Base-by-base conservation (phyloP, 64 coral and sea anemone species). In the Dendrophyllia cribrosa region DNA sequence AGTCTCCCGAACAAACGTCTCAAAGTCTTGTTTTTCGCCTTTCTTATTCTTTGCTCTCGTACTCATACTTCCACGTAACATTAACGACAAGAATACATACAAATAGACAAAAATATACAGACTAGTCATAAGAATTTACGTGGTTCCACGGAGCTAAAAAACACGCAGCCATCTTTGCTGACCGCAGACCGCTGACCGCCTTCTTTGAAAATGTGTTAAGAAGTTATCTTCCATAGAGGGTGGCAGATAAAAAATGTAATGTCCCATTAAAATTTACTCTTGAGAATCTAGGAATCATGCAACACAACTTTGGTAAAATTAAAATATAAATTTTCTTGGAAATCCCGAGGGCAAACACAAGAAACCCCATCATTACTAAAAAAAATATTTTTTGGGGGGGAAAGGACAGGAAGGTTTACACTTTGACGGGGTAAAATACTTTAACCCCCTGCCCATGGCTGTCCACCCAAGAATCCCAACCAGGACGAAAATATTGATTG, bases 21-120 rank as follows among this genome's bases (percentile, higher is more conserved):
- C 22, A 70, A 70, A 70, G 22, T 70, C 66, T 70, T 70, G 66
- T 70, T 70, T 21, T 70, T 70, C n/a, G 66, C 66, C 66, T 70
- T 70, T 70, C 66, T 70, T 70, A 65, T n/a, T n/a, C n/a, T 70
- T 70, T 70, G 66, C 66, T 70, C 25, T 70, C n/a, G 19, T 6
- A 4, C 20, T 16, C 62, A 65, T 65, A 65, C 19, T 65, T 22
- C 14, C 4, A 15, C 4, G 14, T 15, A 65, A 16, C 9, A 65
- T 65, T 65, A 65, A 65, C 34, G 34, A 34, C 34, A 34, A 34
- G 34, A 34, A 34, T 34, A 34, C 34, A 34, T 34, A 34, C 34
- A 34, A 34, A 34, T 34, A 34, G 34, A 34, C 34, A 34, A 34
- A 34, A 34, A 34, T 34, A 34, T 34, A 34, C 34, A 34, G 2